A percentile compares a stretch with the other conserved stretches of the same genome.
Evolutionary conservation across 2,888 invertebrate genomes (phyloP).

Genomic region (Pollenia angustigena): DNA sequence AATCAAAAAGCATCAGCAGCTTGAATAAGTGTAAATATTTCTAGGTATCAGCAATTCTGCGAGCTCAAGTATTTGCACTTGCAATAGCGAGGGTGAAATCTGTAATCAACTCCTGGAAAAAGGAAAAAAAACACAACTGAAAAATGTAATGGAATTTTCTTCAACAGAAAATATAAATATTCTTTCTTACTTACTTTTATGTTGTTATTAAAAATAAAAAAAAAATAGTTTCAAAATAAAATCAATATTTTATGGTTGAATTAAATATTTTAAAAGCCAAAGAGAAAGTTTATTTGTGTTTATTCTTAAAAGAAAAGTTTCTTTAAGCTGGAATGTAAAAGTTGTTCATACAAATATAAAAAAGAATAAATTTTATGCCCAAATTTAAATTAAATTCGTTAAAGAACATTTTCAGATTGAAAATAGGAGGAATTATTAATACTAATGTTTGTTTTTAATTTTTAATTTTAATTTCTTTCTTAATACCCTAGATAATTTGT

Average conservation of each 20-base stretch:
- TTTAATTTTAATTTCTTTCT: too few relatives aligned
- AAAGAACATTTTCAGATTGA: neutral
- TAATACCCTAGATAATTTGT: too few relatives aligned
- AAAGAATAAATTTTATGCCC: neutral
- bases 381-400: neutral
- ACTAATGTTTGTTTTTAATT: too few relatives aligned
- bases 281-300: neutral
- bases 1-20: neutral
- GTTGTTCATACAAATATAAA: neutral
- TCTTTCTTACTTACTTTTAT: constrained; percentile 32
- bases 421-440: too few relatives aligned
- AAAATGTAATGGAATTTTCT: constrained; percentile 37
- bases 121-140: neutral
- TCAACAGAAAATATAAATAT: constrained; percentile 9
- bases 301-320: constrained; percentile 21
- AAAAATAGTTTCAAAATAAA: constrained; percentile 27
- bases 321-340: neutral
- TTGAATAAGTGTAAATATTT: neutral
- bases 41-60: too few relatives aligned
- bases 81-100: constrained; percentile 8
- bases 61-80: neutral
- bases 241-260: constrained; percentile 59
- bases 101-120: constrained; percentile 24
- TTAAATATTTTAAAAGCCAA: constrained; percentile 26
- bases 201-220: neutral